These are phyloP conservation scores for Scartelaos histophorus DNA, from an alignment of 2,113 vertebrate species.

Conservation along the genomic window DNA sequence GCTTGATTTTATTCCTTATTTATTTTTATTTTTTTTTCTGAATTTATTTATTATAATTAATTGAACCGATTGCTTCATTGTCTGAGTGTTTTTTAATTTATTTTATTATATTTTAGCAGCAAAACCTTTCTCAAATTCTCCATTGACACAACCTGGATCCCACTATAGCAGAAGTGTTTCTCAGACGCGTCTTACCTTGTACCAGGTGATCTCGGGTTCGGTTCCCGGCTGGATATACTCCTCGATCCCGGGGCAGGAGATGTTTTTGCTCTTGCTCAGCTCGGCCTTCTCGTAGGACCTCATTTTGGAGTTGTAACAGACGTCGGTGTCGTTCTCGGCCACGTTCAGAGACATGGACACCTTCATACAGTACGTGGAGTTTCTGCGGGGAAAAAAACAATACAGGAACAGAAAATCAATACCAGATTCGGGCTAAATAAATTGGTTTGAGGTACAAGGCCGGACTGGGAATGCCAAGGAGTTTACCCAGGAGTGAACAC, in stretches of 20 bases:
- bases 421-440: slow-evolving; percentile 36
- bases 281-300: slow-evolving; percentile 97
- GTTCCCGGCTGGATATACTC: slow-evolving; percentile 88
- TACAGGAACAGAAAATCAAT: neutral
- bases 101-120: no score
- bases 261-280: slow-evolving; percentile 97
- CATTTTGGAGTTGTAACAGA: slow-evolving; percentile 99
- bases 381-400: slow-evolving; percentile 78
- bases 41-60: no score
- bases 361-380: slow-evolving; percentile 99
- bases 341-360: slow-evolving; percentile 96
- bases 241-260: slow-evolving; percentile 91
- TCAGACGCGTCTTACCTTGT: no score
- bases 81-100: no score
- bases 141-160: no score
- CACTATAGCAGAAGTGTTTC: no score
- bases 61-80: no score
- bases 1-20: no score
- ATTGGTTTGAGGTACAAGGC: neutral
- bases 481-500: no score
- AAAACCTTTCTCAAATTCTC: no score
- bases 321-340: slow-evolving; percentile 94
- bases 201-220: slow-evolving; percentile 92
- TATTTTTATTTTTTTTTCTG: no score
- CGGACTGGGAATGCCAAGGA: no score